phyloP scores from a whole-genome alignment of 2,797 vertebrate species.

The Ictinia mississippiensis region DNA sequence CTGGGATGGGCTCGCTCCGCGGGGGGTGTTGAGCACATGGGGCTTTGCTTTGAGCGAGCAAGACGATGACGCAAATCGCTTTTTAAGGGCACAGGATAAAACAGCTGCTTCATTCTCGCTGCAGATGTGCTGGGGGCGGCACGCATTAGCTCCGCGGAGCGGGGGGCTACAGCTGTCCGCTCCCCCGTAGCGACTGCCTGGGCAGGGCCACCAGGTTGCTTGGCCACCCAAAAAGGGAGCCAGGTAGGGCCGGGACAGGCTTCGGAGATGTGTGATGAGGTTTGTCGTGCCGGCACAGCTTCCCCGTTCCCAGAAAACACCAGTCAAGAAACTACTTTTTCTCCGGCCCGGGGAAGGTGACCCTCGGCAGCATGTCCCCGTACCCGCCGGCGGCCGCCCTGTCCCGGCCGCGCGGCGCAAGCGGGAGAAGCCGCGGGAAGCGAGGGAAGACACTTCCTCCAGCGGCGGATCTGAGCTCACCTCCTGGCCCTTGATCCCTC shows the following conservation, averaged over 20 bases:
- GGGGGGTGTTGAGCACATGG: not conserved
- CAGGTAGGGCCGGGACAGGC: not conserved
- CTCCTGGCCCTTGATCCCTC: constrained; percentile 43
- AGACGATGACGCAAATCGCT: constrained; percentile 20
- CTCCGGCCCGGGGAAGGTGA: not conserved
- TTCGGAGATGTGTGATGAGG: rapidly evolving
- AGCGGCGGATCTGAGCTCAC: constrained; percentile 51
- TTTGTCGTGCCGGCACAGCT: not conserved
- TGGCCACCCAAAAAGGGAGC: not conserved
- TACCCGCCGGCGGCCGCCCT: not conserved
- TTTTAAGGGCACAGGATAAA: not conserved
- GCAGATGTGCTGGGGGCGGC: not conserved
- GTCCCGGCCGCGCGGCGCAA: not conserved
- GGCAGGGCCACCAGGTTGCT: not conserved
- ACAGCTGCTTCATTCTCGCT: not conserved
- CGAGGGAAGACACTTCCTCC: constrained; percentile 59
- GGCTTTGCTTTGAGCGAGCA: not conserved
- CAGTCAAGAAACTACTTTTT: not conserved
- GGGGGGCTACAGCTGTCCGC: rapidly evolving
- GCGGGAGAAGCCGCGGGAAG: constrained; percentile 54
- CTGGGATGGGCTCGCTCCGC: rapidly evolving
- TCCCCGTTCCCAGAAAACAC: not conserved
- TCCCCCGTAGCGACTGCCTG: rapidly evolving
- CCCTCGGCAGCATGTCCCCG: not conserved
- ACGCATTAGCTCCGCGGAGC: rapidly evolving